Percentiles rank a stretch among this genome's conserved stretches.
These are phyloP conservation scores for Trilocha varians DNA, from an alignment of 2,888 invertebrate species.

Conservation along the genomic window DNA sequence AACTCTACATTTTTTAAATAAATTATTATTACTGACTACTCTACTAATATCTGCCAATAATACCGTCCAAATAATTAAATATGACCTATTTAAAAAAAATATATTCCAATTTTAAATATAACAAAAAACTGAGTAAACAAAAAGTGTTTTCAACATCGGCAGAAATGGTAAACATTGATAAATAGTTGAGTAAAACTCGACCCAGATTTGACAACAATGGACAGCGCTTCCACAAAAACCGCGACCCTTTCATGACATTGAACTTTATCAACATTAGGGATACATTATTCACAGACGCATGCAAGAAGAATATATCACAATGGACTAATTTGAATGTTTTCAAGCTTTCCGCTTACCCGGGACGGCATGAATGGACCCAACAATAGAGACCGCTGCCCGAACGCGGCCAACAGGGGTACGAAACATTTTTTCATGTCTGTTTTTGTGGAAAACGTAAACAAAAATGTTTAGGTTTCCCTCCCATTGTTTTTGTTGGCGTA, in stretches of 20 bases:
- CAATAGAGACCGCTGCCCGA: constrained; percentile 42
- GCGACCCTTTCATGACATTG: constrained; percentile 29
- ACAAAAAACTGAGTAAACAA: not conserved
- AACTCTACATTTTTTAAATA: too few species aligned
- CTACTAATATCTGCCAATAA: too few species aligned
- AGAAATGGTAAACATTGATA: not conserved
- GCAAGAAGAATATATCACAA: constrained; percentile 56
- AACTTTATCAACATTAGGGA: constrained; percentile 30
- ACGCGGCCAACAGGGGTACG: constrained; percentile 39
- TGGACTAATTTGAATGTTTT: constrained; percentile 64
- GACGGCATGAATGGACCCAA: constrained; percentile 51
- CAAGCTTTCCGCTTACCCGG: constrained; percentile 44
- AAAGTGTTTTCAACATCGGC: not conserved
- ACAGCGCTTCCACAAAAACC: constrained; percentile 8
- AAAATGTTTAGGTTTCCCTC: constrained; percentile 49
- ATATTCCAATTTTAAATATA: not conserved
- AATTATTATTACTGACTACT: too few species aligned
- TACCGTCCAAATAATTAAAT: too few species aligned
- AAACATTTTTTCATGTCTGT: constrained; percentile 23
- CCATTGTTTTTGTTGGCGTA: constrained; percentile 48
- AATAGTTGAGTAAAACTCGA: not conserved
- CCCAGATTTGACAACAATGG: not conserved
- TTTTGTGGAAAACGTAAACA: constrained; percentile 50
- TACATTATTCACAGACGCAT: constrained; percentile 35
- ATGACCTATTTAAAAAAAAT: too few species aligned